phyloP scores from a whole-genome alignment of 2,113 vertebrate species.

The Nibea coibor region DNA sequence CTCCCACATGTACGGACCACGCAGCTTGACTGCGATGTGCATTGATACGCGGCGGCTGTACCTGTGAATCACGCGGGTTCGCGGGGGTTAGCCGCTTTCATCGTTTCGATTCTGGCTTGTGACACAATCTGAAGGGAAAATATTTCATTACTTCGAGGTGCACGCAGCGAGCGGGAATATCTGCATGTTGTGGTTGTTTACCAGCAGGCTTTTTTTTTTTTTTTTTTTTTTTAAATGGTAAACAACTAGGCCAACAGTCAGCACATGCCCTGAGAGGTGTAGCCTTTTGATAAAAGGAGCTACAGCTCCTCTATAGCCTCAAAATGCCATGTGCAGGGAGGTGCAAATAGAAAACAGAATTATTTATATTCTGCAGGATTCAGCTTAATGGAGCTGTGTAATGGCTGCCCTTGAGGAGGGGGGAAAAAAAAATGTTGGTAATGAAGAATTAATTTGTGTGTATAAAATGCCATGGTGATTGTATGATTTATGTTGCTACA shows the following conservation, averaged over 20 bases:
- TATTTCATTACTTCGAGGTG: constrained; percentile 15
- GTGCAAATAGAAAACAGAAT: constrained; percentile 57
- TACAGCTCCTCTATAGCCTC: constrained; percentile 3
- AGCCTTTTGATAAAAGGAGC: constrained; percentile 17
- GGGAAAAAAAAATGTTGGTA: constrained; percentile 25
- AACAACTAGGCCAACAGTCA: constrained; percentile 31
- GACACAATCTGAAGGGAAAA: not conserved
- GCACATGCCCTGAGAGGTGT: constrained; percentile 6
- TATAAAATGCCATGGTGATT: constrained; percentile 49
- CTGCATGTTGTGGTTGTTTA: constrained; percentile 11
- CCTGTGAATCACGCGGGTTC: constrained; percentile 36
- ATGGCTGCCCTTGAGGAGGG: constrained; percentile 33
- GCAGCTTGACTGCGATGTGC: constrained; percentile 1
- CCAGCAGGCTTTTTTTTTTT: not conserved
- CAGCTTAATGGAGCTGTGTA: constrained; percentile 49
- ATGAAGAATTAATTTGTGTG: constrained; percentile 65
- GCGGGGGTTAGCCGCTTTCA: constrained; percentile 49
- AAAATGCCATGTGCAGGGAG: constrained; percentile 46
- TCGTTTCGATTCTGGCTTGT: constrained; percentile 30
- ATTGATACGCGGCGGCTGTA: constrained; percentile 6
- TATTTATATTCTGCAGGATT: constrained; percentile 60
- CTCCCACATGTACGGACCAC: constrained; percentile 66
- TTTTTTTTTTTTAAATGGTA: constrained; percentile 17
- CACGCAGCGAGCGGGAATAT: not conserved
- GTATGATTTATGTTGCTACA: constrained; percentile 54